These are phyloP conservation scores for Mystacides longicornis DNA, from an alignment of 2,888 invertebrate genomes.

Conservation along the genomic window DNA sequence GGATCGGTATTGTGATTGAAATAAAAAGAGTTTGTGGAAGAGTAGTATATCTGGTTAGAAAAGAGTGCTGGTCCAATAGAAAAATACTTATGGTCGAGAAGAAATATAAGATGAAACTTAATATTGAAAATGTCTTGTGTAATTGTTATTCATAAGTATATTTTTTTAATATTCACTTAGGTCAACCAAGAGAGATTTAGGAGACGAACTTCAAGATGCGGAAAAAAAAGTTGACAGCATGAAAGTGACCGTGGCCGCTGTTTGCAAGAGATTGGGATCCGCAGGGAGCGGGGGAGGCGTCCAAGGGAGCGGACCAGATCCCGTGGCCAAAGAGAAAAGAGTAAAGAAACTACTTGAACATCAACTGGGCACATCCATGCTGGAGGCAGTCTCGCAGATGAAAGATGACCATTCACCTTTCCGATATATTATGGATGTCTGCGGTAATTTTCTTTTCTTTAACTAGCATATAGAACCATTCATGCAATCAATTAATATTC, in stretches of 20 bases:
- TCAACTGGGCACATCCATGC: conserved; percentile 67
- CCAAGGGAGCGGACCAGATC: conserved; percentile 48
- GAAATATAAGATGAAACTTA: no score
- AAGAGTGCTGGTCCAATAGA: no score
- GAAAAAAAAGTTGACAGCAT: conserved; percentile 78
- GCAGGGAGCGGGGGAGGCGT: conserved; percentile 37
- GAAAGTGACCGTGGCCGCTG: conserved; percentile 57
- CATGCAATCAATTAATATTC: no score
- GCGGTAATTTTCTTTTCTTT: conserved; percentile 45
- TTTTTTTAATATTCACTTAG: no score
- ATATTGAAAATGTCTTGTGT: no score
- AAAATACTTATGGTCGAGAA: no score
- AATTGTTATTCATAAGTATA: no score
- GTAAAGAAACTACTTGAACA: conserved; percentile 85
- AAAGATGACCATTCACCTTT: conserved; percentile 57
- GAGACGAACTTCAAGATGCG: conserved; percentile 74
- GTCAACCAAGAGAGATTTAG: conserved; percentile 36
- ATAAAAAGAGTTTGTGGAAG: no score
- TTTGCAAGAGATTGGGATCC: conserved; percentile 53
- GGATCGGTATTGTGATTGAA: no score
- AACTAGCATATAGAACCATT: no score
- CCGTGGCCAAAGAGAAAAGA: conserved; percentile 62
- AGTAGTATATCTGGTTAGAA: no score
- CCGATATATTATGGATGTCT: conserved; percentile 50
- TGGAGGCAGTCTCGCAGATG: conserved; percentile 53